Conservation (phyloP, 2,888 invertebrate species). For the Pomacea canaliculata region DNA sequence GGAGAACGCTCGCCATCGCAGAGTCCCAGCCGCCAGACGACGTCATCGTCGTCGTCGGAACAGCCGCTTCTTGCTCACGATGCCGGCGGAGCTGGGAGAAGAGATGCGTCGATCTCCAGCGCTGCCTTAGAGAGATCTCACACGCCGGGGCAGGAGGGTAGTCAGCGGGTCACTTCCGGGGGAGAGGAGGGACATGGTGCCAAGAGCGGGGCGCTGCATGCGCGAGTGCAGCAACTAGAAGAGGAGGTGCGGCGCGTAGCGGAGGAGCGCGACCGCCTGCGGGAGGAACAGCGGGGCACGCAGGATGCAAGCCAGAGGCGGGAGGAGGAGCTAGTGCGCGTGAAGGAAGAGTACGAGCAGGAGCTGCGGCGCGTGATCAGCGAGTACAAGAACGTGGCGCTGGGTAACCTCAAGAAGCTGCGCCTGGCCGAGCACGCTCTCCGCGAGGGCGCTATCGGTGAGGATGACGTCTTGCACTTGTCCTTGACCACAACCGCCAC, state of each 20-base stretch:
- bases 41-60: constrained; percentile 2
- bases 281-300: constrained; percentile 42
- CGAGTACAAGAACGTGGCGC: constrained; percentile 57
- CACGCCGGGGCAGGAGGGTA: background rate
- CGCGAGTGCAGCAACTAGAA: constrained; percentile 35
- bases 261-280: constrained; percentile 43
- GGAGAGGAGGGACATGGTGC: background rate
- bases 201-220: background rate
- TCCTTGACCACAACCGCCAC: constrained; percentile 19
- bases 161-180: background rate
- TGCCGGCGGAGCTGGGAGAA: background rate
- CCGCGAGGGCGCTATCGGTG: constrained; percentile 47
- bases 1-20: too few relatives aligned
- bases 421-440: constrained; percentile 57
- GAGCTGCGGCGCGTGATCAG: constrained; percentile 51
- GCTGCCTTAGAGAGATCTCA: background rate
- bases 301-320: constrained; percentile 16
- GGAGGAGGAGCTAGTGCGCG: constrained; percentile 28
- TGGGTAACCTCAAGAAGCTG: constrained; percentile 57
- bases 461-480: constrained; percentile 44
- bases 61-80: background rate
- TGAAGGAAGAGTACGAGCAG: constrained; percentile 28
- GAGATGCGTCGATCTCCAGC: background rate
- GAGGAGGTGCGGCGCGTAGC: constrained; percentile 46
- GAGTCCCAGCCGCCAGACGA: background rate